Base-by-base conservation (phyloP, 92 coral and sea anemone species). In the Heteractis magnifica region DNA sequence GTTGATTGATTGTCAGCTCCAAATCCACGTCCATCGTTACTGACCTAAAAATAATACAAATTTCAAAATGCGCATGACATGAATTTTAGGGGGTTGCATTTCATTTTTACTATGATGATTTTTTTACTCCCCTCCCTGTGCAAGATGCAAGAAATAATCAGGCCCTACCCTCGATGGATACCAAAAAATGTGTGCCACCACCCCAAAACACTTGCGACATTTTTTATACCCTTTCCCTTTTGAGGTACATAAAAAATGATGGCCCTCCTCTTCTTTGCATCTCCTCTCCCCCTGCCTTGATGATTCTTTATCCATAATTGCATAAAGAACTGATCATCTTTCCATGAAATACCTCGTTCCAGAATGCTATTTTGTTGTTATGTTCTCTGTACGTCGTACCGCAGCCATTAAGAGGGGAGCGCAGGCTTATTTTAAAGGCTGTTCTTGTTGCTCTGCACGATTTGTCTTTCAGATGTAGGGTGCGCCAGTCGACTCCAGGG, bases 381-480 rank as follows among this genome's bases (percentile, higher is more conserved):
- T 74, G 20, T 56, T 85, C 88, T 49, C 52, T 73, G 48, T 52
- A 77, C 15, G 62, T 56, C 49, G 80, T 77, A 8, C 80, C 80
- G 49, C 80, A 77, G 55, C 80, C 80, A 20, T 51, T 21, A 10
- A 77, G 44, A 5, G 80, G 80, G 10, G 80, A 51, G 10, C 80
- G 80, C 6, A 77, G 64, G 64, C 56, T 59, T 71, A 87, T 76
- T 51, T 65, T 78, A 50, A 56, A 23, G 19, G 56, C 58, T 20
- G 71, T 81, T 5, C 52, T 49, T 9, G 90, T 87, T 52, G 86
- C 90, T 1, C 52, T 74, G 41, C 90, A 87, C 1, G 79, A 8
- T 75, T 65, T 53, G 78, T 75, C 77, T 13, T 71, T 56, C 23
- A 87, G 86, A 41, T 87, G 90, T 12, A 87, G 78, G 8, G 15